Base-by-base conservation (phyloP, 2,888 invertebrate genomes). In the Drosophila paranaensis region DNA sequence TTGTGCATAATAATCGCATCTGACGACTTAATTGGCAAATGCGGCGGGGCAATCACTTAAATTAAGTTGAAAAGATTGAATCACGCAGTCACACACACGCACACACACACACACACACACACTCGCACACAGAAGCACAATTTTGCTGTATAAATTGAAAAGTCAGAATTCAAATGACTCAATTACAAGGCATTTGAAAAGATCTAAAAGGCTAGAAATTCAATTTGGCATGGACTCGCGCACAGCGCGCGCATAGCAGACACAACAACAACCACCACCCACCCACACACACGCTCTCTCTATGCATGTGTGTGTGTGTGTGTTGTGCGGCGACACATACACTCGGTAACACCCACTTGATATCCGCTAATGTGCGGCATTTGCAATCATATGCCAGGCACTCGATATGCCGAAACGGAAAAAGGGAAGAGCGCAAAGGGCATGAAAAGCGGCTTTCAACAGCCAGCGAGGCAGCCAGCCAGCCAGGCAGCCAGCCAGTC, bases 331-430 rank as follows among this genome's bases (percentile, higher is more conserved):
- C 75, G 78, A 72, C 79, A 81, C 73, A 71, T 71, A 84, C 82
- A 89, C 84, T 87, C 88, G 77, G 77, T 71, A 89, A 89, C 85
- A 86, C 89, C 88, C 89, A 86, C 86, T 86, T 89, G 86, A 87
- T 88, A 87, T 89, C 89, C 89, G 87, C 89, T 87, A 89, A 87
- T 89, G 82, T 87, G 87, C 88, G 87, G 87, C 89, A 88, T 85
- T 85, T 81, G 87, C 86, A 87, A 87, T 87, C 87, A 89, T 86
- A 86, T 79, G 88, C 88, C 74, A 89, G 85, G 77, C 74, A 70
- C 71, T 69, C 71, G 71, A 77, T 64, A 68, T 60, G 66, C 63
- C 56, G 60, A 64, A 14, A 6, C 27, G 53, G 39, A 25, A 43
- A 48, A 33, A 11, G 48, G 33, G 48, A 48, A 48, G 9, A 16